Conservation (phyloP, 2,888 invertebrate species). For the Pyrocoelia pectoralis region DNA sequence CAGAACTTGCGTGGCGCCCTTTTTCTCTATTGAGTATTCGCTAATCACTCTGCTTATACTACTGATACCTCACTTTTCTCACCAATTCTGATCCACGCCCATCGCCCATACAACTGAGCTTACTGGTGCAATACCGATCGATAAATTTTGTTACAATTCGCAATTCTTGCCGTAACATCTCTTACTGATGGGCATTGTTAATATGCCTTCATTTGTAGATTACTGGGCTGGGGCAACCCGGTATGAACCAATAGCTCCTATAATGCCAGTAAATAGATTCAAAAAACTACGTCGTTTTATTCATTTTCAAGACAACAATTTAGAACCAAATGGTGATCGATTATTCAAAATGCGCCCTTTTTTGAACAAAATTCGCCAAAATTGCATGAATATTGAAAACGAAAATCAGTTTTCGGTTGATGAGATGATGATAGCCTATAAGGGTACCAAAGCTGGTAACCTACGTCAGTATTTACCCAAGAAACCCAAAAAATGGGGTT, state of each 20-base stretch:
- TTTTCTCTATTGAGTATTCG: too few relatives aligned
- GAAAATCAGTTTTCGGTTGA: not conserved
- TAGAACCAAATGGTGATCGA: constrained; percentile 37
- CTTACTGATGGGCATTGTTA: not conserved
- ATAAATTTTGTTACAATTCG: too few relatives aligned
- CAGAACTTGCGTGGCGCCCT: too few relatives aligned
- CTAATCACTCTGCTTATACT: too few relatives aligned
- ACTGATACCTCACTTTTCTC: too few relatives aligned
- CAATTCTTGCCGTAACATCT: too few relatives aligned
- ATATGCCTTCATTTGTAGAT: not conserved
- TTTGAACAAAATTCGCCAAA: constrained; percentile 40
- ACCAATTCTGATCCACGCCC: too few relatives aligned
- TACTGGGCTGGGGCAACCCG: not conserved
- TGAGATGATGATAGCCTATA: constrained; percentile 1
- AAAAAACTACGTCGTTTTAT: not conserved
- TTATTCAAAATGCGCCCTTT: constrained; percentile 47
- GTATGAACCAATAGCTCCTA: not conserved
- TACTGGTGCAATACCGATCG: too few relatives aligned
- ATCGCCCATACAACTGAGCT: too few relatives aligned
- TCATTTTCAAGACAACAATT: constrained; percentile 16
- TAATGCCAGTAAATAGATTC: not conserved
- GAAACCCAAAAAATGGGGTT: constrained; percentile 16
- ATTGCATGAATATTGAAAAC: too few relatives aligned
- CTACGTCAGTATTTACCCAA: not conserved
- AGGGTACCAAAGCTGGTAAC: not conserved